These are phyloP conservation scores for Nycticryphes semicollaris DNA, from an alignment of 2,113 vertebrate species.

Conservation along the genomic window DNA sequence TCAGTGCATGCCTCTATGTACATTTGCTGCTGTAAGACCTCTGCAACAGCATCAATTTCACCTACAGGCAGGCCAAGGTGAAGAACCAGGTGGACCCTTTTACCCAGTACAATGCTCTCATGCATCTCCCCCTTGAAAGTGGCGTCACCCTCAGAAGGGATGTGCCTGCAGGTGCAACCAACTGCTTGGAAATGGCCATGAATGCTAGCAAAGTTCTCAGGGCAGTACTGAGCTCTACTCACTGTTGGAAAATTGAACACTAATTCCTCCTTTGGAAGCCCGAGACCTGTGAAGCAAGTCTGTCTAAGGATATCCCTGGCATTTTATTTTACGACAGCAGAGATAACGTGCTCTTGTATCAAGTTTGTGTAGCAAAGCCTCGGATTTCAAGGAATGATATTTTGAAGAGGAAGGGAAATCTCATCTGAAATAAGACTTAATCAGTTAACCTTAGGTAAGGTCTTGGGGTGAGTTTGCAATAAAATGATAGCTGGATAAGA, in stretches of 20 bases:
- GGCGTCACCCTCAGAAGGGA: neutral
- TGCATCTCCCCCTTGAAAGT: neutral
- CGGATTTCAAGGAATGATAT: neutral
- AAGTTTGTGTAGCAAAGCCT: neutral
- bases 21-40: neutral
- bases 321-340: neutral
- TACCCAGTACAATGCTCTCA: neutral
- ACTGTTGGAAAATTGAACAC: neutral
- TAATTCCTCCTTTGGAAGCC: neutral
- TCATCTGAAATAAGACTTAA: neutral
- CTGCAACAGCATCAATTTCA: neutral
- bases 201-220: neutral
- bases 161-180: accelerated
- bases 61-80: neutral
- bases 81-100: neutral
- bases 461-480: neutral
- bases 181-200: neutral
- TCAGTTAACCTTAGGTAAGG: neutral
- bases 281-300: neutral
- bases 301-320: neutral
- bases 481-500: neutral
- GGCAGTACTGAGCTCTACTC: neutral
- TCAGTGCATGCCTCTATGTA: neutral
- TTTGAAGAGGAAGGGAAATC: neutral
- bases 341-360: neutral